Percentiles rank a stretch among this genome's conserved stretches.
These are phyloP conservation scores for Dolichopus griseipennis DNA, from an alignment of 2,888 invertebrate genomes.

Conservation along the genomic window DNA sequence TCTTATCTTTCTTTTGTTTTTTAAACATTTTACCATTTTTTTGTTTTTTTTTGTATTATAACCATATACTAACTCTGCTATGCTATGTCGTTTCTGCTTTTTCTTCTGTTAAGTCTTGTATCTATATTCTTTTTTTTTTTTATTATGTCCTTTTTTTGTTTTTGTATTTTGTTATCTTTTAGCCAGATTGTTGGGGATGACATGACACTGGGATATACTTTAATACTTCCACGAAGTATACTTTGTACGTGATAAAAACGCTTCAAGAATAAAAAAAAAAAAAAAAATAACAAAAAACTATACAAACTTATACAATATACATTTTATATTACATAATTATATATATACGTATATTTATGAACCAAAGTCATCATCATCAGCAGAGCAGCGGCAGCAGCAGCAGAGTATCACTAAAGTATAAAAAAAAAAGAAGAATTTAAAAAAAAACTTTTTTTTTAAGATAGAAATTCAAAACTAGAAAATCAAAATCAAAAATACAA, in stretches of 20 bases:
- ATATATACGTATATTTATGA: not conserved
- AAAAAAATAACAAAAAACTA: too few species aligned
- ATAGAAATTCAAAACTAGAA: too few species aligned
- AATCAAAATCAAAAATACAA: too few species aligned
- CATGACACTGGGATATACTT: constrained; percentile 6
- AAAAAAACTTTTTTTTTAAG: too few species aligned
- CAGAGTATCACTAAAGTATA: not conserved
- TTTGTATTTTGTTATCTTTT: too few species aligned
- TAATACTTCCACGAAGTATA: constrained; percentile 4
- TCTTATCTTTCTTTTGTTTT: not conserved
- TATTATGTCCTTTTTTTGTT: not conserved
- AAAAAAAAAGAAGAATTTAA: not conserved
- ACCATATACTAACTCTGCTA: too few species aligned
- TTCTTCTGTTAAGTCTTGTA: too few species aligned
- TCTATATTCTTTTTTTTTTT: too few species aligned
- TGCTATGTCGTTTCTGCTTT: too few species aligned
- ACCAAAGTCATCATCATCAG: not conserved
- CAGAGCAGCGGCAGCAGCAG: not conserved
- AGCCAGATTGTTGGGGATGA: constrained; percentile 6
- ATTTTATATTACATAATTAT: not conserved
- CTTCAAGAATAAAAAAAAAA: not conserved
- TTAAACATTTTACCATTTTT: not conserved
- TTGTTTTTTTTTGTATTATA: not conserved
- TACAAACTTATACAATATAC: too few species aligned
- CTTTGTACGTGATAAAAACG: constrained; percentile 6